Evolutionary conservation across 2,888 invertebrate genomes (phyloP), one percentile per base, ranked within the genome.

Genomic region (Drosophila meridionalis): DNA sequence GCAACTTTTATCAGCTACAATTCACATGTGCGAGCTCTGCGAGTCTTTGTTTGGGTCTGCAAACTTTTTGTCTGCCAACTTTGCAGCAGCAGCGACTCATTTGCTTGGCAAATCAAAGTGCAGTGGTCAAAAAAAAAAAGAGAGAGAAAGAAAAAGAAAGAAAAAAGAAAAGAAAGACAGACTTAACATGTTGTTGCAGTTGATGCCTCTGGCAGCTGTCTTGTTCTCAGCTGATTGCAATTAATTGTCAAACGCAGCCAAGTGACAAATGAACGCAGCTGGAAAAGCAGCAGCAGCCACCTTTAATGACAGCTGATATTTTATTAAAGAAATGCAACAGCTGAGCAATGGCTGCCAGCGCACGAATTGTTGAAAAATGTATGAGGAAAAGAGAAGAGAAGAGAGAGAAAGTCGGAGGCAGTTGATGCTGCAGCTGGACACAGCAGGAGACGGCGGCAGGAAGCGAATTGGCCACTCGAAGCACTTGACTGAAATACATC

Each of bases 191-290:
- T 48, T 61, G 66, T 52, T 73, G 40, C 55, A 45, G 65, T 79
- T 67, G 76, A 61, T 57, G 50, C 57, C 59, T 47, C 62, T 62
- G 70, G 64, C 82, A 76, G 65, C 64, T 79, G 83, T 66, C 80
- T 66, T 43, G 38, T 43, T 66, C 53, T 66, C 76, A 76, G 76
- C 64, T 69, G 76, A 69, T 73, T 79, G 76, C 87, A 69, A 82
- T 88, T 84, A 88, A 88, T 87, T 86, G 87, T 88, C 84, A 86
- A 84, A 74, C 76, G 78, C 87, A 86, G 76, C 80, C 78, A 70
- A 76, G 82, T 86, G 87, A 86, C 82, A 86, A 86, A 88, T 86
- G 63, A 76, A 83, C 60, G 79, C 72, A 61, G 59, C 73, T 68
- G 43, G 40, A 47, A 20, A 45, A 66, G 40, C 12, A 56, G 8